Conservation (phyloP, 2,113 vertebrate species). For the Trinectes maculatus region DNA sequence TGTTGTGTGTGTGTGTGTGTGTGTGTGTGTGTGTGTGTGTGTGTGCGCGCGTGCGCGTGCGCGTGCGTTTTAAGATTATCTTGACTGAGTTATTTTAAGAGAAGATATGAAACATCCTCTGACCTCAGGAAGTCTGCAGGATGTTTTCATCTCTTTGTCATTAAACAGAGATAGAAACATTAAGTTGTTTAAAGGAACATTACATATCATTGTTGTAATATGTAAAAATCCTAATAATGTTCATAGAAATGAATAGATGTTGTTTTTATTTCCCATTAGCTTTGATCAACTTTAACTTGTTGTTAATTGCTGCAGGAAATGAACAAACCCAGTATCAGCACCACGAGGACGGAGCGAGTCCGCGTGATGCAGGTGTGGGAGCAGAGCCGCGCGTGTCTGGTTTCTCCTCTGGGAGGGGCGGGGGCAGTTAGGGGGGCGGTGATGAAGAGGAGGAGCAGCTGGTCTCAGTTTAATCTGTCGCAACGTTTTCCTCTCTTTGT, state of each 20-base stretch:
- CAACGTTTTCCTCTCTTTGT: conserved; percentile 70
- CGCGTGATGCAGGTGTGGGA: conserved; percentile 45
- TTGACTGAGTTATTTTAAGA: conserved; percentile 22
- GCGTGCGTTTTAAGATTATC: background rate
- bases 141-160: no score
- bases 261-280: no score
- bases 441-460: conserved; percentile 70
- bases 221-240: no score
- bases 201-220: no score
- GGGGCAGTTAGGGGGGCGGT: conserved; percentile 42
- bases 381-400: conserved; percentile 37
- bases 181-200: no score
- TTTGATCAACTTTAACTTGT: no score
- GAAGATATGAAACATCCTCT: conserved; percentile 37
- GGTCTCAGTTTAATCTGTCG: conserved; percentile 62
- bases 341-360: background rate
- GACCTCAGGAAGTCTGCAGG: background rate
- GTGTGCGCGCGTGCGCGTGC: background rate
- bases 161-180: no score
- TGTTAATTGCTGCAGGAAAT: no score
- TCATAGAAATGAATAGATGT: no score
- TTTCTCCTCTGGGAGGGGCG: conserved; percentile 65
- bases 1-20: background rate
- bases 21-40: background rate
- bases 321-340: background rate